These are phyloP conservation scores for Garrulus glandarius DNA, from an alignment of 2,797 vertebrate species.

Conservation along the genomic window DNA sequence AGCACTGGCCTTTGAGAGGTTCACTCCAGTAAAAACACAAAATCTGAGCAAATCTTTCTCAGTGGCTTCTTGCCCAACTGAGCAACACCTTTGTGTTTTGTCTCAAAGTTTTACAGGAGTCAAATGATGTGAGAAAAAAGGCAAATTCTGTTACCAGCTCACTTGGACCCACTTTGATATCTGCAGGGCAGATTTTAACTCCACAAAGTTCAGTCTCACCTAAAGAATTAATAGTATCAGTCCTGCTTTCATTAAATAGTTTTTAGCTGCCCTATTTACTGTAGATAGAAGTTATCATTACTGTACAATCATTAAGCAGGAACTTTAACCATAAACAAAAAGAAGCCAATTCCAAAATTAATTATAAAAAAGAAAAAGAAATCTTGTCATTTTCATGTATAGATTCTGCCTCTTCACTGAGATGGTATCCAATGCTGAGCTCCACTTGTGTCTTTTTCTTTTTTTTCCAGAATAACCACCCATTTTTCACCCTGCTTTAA, in stretches of 20 bases:
- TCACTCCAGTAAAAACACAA: not conserved
- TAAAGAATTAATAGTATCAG: not conserved
- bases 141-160: not conserved
- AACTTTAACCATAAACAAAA: not conserved
- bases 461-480: not conserved
- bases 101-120: constrained; percentile 11
- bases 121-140: not conserved
- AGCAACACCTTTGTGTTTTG: constrained; percentile 32
- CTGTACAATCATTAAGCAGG: not conserved
- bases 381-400: not conserved
- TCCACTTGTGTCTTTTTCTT: not conserved
- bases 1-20: not conserved
- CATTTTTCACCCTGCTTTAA: not conserved
- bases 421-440: not conserved
- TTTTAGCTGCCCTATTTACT: not conserved
- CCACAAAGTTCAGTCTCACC: not conserved
- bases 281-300: not conserved
- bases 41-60: not conserved
- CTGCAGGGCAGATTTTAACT: not conserved
- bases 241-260: not conserved
- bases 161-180: not conserved
- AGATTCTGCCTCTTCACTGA: not conserved
- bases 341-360: not conserved
- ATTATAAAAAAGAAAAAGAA: not conserved
- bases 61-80: not conserved